phyloP scores from a whole-genome alignment of 2,113 vertebrate genomes.

The Progne subis region DNA sequence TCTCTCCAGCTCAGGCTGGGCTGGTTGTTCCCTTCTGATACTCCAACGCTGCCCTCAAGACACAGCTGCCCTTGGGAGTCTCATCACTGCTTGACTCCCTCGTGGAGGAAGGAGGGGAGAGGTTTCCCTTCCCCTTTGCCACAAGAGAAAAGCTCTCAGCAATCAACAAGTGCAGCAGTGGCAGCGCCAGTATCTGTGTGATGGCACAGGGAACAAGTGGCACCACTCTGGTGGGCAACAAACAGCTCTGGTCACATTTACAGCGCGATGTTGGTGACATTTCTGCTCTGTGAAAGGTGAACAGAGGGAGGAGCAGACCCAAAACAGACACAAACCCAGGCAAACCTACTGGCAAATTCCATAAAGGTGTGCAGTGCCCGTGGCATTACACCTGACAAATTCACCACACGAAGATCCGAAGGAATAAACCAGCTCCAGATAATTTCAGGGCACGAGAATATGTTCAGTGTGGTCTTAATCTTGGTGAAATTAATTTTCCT shows the following conservation, averaged over 20 bases:
- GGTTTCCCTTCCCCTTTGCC: not conserved
- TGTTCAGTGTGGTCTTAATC: not conserved
- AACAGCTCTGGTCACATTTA: not conserved
- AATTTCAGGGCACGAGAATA: not conserved
- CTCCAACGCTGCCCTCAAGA: accelerated
- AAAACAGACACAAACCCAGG: not conserved
- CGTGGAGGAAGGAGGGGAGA: not conserved
- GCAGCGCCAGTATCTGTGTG: accelerated
- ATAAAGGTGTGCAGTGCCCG: not conserved
- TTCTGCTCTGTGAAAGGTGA: not conserved
- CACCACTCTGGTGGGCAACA: not conserved
- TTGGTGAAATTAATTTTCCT: not conserved
- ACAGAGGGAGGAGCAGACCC: not conserved
- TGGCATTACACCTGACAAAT: not conserved
- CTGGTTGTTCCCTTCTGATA: not conserved
- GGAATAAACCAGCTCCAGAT: not conserved
- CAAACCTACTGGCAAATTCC: not conserved
- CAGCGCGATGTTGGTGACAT: accelerated
- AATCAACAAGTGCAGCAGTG: not conserved
- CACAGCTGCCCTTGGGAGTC: not conserved
- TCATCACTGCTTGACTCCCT: not conserved
- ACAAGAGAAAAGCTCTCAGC: not conserved
- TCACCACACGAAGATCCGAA: not conserved
- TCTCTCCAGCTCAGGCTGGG: not conserved
- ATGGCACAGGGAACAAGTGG: not conserved